These are phyloP conservation scores for Clupea harengus DNA, from an alignment of 2,113 vertebrate genomes.

Conservation along the genomic window DNA sequence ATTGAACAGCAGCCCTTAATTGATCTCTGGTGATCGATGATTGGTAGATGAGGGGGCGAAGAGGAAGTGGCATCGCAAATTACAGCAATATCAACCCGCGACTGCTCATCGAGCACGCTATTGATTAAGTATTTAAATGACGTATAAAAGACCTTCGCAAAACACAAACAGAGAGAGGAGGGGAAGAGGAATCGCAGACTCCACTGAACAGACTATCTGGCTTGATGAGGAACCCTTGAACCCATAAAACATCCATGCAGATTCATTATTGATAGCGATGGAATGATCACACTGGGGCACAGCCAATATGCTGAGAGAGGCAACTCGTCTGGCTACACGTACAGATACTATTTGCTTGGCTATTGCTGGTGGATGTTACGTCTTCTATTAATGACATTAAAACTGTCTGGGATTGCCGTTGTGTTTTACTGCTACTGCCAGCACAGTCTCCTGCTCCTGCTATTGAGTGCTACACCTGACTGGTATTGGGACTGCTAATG, in stretches of 20 bases:
- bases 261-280: slow-evolving; percentile 39
- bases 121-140: slow-evolving; percentile 14
- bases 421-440: not conserved
- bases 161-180: not conserved
- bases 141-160: not conserved
- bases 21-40: slow-evolving; percentile 2
- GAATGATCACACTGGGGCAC: slow-evolving; percentile 7
- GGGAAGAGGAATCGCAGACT: not conserved
- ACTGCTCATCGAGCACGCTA: not conserved
- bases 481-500: not conserved
- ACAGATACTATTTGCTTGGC: not conserved
- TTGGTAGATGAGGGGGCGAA: not conserved
- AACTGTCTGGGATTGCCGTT: not conserved
- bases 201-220: not conserved
- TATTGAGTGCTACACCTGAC: not conserved
- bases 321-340: not conserved
- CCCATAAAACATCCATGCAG: slow-evolving; percentile 31
- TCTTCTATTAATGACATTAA: not conserved
- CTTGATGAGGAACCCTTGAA: slow-evolving; percentile 16
- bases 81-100: slow-evolving; percentile 19
- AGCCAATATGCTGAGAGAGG: not conserved
- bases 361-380: not conserved
- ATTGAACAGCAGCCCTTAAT: not conserved
- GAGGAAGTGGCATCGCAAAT: slow-evolving; percentile 1
- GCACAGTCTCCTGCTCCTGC: not conserved